Evolutionary conservation across 2,113 vertebrate species (phyloP).

Genomic region (Pteropus alecto): DNA sequence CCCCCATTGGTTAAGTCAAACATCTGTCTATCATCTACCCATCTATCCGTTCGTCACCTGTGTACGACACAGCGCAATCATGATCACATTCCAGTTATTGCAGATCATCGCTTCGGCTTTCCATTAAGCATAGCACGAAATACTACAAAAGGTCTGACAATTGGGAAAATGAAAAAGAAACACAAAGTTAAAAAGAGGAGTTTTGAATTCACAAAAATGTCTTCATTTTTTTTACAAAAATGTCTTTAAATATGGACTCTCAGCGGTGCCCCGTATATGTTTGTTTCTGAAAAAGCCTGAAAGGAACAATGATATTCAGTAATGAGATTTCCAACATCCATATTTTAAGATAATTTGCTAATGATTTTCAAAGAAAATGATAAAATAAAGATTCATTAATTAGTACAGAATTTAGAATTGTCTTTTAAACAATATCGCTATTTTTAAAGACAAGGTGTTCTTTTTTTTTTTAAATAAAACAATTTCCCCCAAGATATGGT

Average conservation of each 20-base stretch:
- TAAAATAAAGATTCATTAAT: background rate
- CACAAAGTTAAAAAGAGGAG: background rate
- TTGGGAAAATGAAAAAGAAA: background rate
- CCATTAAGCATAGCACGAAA: background rate
- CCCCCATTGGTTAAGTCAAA: no score
- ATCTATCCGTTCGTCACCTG: fast-evolving
- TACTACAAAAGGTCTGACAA: background rate
- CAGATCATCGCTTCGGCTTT: background rate
- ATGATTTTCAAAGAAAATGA: background rate
- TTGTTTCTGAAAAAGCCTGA: background rate
- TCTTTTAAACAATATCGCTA: background rate
- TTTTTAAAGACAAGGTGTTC: background rate
- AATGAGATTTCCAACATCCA: background rate
- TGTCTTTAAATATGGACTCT: background rate
- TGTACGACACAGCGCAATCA: background rate
- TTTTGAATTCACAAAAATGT: background rate
- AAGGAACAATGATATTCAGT: fast-evolving
- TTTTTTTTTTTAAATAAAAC: background rate
- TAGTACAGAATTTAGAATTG: background rate
- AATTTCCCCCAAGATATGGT: background rate
- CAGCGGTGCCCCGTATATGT: fast-evolving
- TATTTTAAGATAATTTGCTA: background rate
- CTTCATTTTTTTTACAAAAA: no score
- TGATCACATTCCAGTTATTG: background rate
- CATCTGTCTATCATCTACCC: fast-evolving